Evolutionary conservation across 2,113 vertebrate species (phyloP).

Genomic region (Neotoma lepida): DNA sequence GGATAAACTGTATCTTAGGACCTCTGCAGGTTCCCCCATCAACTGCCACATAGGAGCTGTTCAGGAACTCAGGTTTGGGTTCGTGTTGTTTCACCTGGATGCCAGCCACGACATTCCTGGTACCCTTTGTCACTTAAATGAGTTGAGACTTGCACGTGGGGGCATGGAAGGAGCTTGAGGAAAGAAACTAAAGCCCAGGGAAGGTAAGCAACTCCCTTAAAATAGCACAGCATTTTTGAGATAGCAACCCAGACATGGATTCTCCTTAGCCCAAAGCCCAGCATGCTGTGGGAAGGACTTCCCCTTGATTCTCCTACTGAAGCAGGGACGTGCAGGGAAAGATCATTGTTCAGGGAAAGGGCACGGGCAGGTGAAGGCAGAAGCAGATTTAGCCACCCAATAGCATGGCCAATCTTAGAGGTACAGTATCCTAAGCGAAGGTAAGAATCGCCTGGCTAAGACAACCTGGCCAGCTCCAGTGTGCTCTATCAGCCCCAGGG

Average conservation of each 20-base stretch:
- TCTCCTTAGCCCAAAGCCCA: not conserved
- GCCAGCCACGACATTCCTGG: conserved; percentile 20
- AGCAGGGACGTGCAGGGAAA: not conserved
- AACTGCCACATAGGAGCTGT: not conserved
- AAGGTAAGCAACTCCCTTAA: not conserved
- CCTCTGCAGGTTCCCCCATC: not conserved
- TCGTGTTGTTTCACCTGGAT: conserved; percentile 30
- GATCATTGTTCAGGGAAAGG: not conserved
- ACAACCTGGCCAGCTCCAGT: not conserved
- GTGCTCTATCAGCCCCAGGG: conserved; percentile 12
- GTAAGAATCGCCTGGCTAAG: not conserved
- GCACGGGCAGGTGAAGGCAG: not conserved
- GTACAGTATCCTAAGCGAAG: not conserved
- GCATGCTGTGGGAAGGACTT: not conserved
- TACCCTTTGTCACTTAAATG: conserved; percentile 49
- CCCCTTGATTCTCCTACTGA: not conserved
- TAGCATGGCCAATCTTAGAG: not conserved
- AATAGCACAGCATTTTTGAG: not conserved
- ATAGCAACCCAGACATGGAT: not conserved
- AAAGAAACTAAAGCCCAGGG: conserved; percentile 52
- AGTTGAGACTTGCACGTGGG: not conserved
- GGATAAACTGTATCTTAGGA: not conserved
- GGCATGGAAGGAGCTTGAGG: not conserved
- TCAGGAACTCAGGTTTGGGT: not conserved
- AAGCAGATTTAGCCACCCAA: not conserved